Evolutionary conservation across 92 coral and sea anemone species (phyloP).

Genomic region (Scolanthus callimorphus): DNA sequence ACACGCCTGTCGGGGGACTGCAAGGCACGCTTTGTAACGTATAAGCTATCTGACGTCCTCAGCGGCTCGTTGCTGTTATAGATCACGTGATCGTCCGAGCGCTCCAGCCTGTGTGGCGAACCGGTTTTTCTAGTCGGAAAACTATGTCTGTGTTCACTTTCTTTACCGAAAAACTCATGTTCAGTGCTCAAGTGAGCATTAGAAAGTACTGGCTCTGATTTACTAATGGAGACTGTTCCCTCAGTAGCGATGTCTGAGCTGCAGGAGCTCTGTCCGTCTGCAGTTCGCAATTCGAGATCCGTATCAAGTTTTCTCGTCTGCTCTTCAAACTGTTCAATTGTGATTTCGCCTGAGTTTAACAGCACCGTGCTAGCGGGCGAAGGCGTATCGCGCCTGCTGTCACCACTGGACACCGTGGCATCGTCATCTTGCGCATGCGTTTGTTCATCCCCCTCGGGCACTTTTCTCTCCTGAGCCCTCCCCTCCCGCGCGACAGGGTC

Average conservation of each 20-base stretch:
- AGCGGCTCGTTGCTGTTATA: conserved; percentile 56
- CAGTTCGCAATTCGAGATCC: no score
- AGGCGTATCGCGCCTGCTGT: background rate
- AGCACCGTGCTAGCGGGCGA: background rate
- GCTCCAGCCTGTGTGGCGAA: conserved; percentile 18
- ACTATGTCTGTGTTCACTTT: background rate
- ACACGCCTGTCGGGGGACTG: conserved; percentile 2
- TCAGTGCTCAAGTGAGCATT: no score
- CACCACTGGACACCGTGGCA: background rate
- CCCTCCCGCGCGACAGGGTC: background rate
- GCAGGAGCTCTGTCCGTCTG: no score
- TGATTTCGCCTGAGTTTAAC: no score
- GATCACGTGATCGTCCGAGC: conserved; percentile 45
- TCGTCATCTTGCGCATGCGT: background rate
- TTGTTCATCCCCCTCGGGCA: background rate
- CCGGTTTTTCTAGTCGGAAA: background rate
- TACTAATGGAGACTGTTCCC: no score
- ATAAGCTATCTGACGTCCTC: conserved; percentile 21
- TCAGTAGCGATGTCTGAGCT: no score
- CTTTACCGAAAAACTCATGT: background rate
- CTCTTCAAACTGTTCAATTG: no score
- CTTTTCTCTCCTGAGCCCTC: background rate
- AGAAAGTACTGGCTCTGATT: no score
- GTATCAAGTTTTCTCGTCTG: no score
- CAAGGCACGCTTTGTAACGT: conserved; percentile 14